Conservation (phyloP, 1,140 invertebrate species). For the Drosophila kepulauana region DNA sequence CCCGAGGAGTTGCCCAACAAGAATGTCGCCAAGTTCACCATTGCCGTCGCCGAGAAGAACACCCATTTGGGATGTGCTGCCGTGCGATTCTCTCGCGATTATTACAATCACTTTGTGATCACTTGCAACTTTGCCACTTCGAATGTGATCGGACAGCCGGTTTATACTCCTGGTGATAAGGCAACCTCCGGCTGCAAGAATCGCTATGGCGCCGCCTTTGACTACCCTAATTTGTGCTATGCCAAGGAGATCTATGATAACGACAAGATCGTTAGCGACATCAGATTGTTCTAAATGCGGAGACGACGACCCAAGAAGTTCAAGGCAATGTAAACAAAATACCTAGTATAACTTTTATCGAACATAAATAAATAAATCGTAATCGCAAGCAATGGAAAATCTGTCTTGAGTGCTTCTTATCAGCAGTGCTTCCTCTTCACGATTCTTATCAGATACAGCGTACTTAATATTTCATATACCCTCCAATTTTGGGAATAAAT, state of each 20-base stretch:
- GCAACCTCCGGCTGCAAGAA: constrained; percentile 60
- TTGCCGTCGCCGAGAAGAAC: constrained; percentile 65
- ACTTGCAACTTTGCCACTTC: constrained; percentile 65
- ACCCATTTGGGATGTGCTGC: constrained; percentile 64
- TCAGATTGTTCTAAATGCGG: constrained; percentile 23
- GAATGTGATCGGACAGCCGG: constrained; percentile 60
- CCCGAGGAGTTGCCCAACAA: constrained; percentile 61
- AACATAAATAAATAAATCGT: constrained; percentile 30
- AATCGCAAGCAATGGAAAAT: constrained; percentile 7
- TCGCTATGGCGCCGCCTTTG: constrained; percentile 57
- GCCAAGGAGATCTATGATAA: constrained; percentile 54
- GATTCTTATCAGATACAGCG: background rate
- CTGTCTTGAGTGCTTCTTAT: background rate
- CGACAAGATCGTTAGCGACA: constrained; percentile 32
- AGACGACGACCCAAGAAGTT: background rate
- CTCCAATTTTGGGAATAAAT: no score
- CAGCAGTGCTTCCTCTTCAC: background rate
- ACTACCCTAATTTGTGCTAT: constrained; percentile 51
- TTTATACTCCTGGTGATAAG: constrained; percentile 64
- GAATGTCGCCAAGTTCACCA: constrained; percentile 59
- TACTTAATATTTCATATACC: no score
- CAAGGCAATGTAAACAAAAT: no score
- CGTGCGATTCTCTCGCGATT: constrained; percentile 61
- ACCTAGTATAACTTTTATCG: background rate
- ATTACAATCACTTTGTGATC: constrained; percentile 67